Evolutionary conservation across 2,888 invertebrate genomes (phyloP), one percentile per base, ranked within the genome.

Genomic region (Nasonia oneida): DNA sequence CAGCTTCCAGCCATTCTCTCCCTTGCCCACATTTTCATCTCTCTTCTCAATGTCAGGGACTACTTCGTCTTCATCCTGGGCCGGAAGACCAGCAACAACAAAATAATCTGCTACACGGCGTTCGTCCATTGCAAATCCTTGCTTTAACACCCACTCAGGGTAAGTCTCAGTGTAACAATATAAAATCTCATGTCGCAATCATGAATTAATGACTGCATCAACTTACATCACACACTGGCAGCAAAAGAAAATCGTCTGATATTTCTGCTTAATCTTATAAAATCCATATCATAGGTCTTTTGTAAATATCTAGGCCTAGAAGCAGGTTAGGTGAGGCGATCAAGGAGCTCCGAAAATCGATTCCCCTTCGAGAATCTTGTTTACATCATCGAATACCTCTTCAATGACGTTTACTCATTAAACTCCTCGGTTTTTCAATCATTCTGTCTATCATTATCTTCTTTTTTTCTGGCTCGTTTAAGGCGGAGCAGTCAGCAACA

Each of bases 41-140:
- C 97, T 96, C 91, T 96, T 95, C 87, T 97, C 97, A 39, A 12
- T 74, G 39, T n/a, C 50, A 47, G 50, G 75, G 15, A 6, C 57
- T 42, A 53, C 78, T 15, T 88, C 87, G 39, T 92, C 91, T 78
- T 91, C 90, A 83, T 92, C 92, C 81, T 93, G 92, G 3, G 90
- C 93, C 23, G 98, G 97, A 93, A 99, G 95, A 47, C 99, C 99
- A 92, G 99, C 99, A 87, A 99, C 97, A 89, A 99, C 98, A 95
- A 99, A 99, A 94, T 99, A 99, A 94, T 99, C 99, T 39, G 98
- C 99, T 88, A 99, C 97, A 93, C 97, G 95, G 92, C 96, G 95
- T 91, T 97, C 97, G 92, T 97, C 97, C 97, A 97, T 97, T 57
- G 77, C 84, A 15, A 81, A 53, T 61, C 47, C 39, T 83, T 18